Percentiles rank a stretch among this genome's conserved stretches.
Conservation (phyloP, 2,888 invertebrate species). For the Escarpia spicata region DNA sequence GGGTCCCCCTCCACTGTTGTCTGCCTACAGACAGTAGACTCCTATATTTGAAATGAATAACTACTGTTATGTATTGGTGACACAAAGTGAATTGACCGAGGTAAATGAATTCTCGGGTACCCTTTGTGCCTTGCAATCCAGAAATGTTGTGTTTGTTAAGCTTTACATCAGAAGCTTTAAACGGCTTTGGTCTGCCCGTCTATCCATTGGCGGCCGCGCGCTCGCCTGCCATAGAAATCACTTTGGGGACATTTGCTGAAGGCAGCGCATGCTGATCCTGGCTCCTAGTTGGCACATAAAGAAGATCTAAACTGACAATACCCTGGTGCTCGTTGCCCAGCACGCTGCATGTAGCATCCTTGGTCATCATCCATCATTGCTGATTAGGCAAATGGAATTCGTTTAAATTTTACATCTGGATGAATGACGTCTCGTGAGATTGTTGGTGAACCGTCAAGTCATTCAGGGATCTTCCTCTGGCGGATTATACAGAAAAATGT, state of each 20-base stretch:
- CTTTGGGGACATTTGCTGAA: not conserved
- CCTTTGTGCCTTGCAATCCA: not conserved
- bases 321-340: not conserved
- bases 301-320: not conserved
- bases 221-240: not conserved
- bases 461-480: not conserved
- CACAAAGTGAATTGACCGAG: not conserved
- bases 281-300: not conserved
- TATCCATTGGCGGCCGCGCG: not conserved
- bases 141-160: not conserved
- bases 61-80: not conserved
- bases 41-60: not conserved
- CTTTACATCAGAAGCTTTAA: not conserved
- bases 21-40: not conserved
- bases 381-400: slow-evolving; percentile 13
- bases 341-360: not conserved
- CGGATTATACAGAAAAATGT: not conserved
- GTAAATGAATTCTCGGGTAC: not conserved
- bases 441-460: not conserved
- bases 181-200: not conserved
- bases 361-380: not conserved
- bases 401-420: slow-evolving; percentile 5
- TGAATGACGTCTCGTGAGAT: not conserved
- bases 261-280: not conserved
- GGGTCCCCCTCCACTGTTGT: not conserved